Conservation (phyloP, 2,888 invertebrate genomes). For the Sesamia inferens region DNA sequence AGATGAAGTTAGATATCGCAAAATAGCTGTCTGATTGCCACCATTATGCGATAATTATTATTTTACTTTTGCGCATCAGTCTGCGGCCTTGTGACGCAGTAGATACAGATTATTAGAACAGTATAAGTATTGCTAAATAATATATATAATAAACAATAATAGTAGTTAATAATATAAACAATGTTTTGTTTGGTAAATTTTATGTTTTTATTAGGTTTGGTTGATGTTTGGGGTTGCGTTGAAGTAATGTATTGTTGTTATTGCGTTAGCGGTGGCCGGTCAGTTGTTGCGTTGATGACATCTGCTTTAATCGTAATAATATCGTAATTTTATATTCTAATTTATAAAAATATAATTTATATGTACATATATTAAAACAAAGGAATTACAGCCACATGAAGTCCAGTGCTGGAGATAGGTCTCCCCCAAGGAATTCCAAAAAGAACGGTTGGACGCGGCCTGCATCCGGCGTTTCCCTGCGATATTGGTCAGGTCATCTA, state of each 20-base stretch:
- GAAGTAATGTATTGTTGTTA: slow-evolving; percentile 33
- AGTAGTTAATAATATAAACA: slow-evolving; percentile 46
- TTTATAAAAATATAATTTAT: too few species aligned
- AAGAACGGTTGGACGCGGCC: too few species aligned
- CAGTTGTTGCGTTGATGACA: slow-evolving; percentile 3
- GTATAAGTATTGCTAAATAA: not conserved
- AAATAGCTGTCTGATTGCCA: slow-evolving; percentile 66
- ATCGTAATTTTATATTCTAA: too few species aligned
- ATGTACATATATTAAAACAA: too few species aligned
- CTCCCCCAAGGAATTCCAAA: too few species aligned
- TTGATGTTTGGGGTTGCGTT: not conserved
- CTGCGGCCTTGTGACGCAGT: slow-evolving; percentile 61
- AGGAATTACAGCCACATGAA: too few species aligned
- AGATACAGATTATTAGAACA: slow-evolving; percentile 10
- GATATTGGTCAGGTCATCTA: too few species aligned
- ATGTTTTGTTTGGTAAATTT: slow-evolving; percentile 17
- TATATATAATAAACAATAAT: not conserved
- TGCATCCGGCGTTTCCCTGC: too few species aligned
- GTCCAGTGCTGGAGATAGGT: too few species aligned
- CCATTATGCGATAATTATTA: slow-evolving; percentile 50
- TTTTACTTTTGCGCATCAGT: slow-evolving; percentile 33
- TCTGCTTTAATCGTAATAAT: not conserved
- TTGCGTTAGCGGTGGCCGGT: slow-evolving; percentile 51
- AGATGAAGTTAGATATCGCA: slow-evolving; percentile 75
- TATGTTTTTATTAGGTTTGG: slow-evolving; percentile 18